A percentile compares a stretch with the other conserved stretches of the same genome.
Evolutionary conservation across 2,888 invertebrate genomes (phyloP).

Genomic region (Cecidostiba fungosa): DNA sequence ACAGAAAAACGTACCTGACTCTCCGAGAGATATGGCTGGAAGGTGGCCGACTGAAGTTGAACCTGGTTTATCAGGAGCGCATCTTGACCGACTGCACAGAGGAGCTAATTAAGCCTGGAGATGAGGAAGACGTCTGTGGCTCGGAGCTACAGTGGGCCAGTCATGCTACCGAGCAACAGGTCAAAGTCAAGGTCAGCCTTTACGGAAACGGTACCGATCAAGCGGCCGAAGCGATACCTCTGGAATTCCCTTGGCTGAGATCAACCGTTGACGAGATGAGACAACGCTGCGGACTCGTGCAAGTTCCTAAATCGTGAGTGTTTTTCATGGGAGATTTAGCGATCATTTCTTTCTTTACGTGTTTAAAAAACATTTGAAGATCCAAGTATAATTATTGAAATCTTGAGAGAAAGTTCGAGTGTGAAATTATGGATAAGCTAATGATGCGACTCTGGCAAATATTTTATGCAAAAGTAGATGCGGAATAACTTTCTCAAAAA

Average conservation of each 20-base stretch:
- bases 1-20: conserved; percentile 71
- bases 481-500: no score
- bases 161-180: neutral
- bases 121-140: conserved; percentile 39
- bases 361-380: no score
- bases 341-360: no score
- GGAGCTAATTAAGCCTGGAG: conserved; percentile 60
- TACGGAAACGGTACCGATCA: conserved; percentile 62
- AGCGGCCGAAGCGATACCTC: conserved; percentile 57
- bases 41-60: conserved; percentile 70
- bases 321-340: neutral
- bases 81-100: conserved; percentile 74
- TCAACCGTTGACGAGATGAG: conserved; percentile 68
- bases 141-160: conserved; percentile 19
- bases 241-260: conserved; percentile 72
- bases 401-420: no score
- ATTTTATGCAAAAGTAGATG: no score
- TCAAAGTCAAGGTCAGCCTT: conserved; percentile 44
- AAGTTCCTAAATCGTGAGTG: conserved; percentile 38
- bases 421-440: no score
- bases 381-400: no score
- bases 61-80: conserved; percentile 73
- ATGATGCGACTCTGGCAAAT: no score
- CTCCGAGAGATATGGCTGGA: conserved; percentile 74
- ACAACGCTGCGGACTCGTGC: conserved; percentile 68